Percentiles rank a stretch among this genome's conserved stretches.
These are phyloP conservation scores for Ditula angustiorana DNA, from an alignment of 2,888 invertebrate genomes.

Conservation along the genomic window DNA sequence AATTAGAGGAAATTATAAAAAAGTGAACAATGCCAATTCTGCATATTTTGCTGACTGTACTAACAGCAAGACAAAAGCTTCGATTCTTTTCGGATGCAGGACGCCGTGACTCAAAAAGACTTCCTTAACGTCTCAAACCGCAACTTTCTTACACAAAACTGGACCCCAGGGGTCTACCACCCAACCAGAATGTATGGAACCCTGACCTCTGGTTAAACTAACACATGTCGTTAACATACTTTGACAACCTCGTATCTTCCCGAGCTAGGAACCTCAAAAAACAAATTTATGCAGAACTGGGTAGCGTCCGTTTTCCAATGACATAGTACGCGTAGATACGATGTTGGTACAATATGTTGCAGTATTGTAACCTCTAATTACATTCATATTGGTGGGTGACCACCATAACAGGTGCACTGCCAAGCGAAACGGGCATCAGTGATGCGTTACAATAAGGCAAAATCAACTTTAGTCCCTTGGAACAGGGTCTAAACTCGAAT, in stretches of 20 bases:
- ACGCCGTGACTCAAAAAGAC: neutral
- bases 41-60: neutral
- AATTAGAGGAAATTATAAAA: too few species aligned
- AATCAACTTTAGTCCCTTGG: neutral
- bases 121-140: conserved; percentile 57
- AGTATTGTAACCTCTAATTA: conserved; percentile 78
- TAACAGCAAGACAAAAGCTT: neutral
- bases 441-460: conserved; percentile 54
- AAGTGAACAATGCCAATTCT: too few species aligned
- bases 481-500: conserved; percentile 46
- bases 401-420: conserved; percentile 75
- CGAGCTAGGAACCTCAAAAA: too few species aligned
- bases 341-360: too few species aligned
- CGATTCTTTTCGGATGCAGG: neutral
- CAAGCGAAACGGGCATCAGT: conserved; percentile 74
- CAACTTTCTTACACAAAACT: conserved; percentile 62
- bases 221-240: too few species aligned
- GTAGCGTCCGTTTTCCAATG: too few species aligned
- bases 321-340: too few species aligned
- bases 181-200: neutral
- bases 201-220: conserved; percentile 23
- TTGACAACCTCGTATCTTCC: too few species aligned
- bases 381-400: conserved; percentile 81
- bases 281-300: too few species aligned
- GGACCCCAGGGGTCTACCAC: conserved; percentile 2